Conservation (phyloP, 2,888 invertebrate species). For the Trichacis sp. region DNA sequence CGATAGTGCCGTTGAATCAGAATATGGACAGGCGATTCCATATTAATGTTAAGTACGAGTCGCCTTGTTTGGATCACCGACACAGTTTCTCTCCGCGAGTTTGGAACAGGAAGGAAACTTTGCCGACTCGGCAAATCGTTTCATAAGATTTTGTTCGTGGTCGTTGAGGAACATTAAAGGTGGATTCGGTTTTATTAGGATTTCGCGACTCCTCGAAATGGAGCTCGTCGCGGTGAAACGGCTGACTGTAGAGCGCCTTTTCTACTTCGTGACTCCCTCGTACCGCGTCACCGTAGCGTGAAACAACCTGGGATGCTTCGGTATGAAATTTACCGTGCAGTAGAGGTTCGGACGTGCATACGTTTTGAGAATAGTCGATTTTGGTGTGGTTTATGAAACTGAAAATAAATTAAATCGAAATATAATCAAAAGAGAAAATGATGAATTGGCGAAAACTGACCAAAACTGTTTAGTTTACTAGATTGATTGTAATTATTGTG, state of each 20-base stretch:
- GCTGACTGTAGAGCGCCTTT: not conserved
- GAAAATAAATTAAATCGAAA: too few relatives aligned
- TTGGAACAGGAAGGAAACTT: not conserved
- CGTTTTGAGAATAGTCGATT: too few relatives aligned
- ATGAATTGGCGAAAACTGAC: too few relatives aligned
- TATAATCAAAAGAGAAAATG: too few relatives aligned
- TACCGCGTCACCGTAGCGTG: constrained; percentile 29
- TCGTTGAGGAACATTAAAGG: too few relatives aligned
- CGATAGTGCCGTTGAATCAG: constrained; percentile 28
- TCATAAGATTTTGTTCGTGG: too few relatives aligned
- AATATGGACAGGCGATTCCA: constrained; percentile 37
- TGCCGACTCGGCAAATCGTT: not conserved
- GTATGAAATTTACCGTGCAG: too few relatives aligned
- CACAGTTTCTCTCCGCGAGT: constrained; percentile 15
- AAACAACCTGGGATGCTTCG: constrained; percentile 31
- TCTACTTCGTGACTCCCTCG: constrained; percentile 3
- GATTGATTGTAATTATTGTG: too few relatives aligned
- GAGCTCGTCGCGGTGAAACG: not conserved
- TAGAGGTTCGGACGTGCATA: too few relatives aligned
- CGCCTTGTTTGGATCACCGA: constrained; percentile 20
- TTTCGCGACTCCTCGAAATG: not conserved
- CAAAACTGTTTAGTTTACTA: too few relatives aligned
- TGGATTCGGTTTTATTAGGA: too few relatives aligned
- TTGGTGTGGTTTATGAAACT: too few relatives aligned
- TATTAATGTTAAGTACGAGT: constrained; percentile 18